These are phyloP conservation scores for Babylonia areolata DNA, from an alignment of 1,140 invertebrate genomes.

Conservation along the genomic window DNA sequence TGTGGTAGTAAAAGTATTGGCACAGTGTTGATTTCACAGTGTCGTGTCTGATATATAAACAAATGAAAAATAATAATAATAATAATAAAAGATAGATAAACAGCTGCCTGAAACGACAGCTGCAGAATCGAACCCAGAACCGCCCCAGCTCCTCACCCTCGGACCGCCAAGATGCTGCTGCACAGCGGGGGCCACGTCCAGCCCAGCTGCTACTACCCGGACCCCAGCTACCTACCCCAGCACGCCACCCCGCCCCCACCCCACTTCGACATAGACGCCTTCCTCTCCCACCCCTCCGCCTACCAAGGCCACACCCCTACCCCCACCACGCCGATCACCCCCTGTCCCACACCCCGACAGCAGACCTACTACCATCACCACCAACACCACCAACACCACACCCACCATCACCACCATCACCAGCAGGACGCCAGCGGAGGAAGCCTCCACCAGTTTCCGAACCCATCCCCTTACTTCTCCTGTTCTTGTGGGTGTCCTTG, in stretches of 20 bases:
- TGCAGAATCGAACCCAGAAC: no score
- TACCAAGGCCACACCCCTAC: constrained; percentile 25
- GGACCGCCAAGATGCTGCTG: constrained; percentile 45
- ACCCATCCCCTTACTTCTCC: background rate
- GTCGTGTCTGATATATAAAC: no score
- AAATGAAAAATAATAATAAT: background rate
- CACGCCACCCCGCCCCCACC: constrained; percentile 23
- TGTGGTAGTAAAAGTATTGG: no score
- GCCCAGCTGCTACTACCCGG: constrained; percentile 39
- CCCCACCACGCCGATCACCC: background rate
- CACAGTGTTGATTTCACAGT: no score
- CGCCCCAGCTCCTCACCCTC: no score
- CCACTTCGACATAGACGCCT: constrained; percentile 33
- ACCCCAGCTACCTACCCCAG: constrained; percentile 32
- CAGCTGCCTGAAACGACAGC: background rate
- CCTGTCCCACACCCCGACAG: background rate
- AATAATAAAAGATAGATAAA: background rate
- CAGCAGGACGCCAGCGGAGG: constrained; percentile 9
- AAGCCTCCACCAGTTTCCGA: constrained; percentile 33
- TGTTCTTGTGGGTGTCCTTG: constrained; percentile 45
- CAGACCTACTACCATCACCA: constrained; percentile 29
- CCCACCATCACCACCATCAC: constrained; percentile 8
- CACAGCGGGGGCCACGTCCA: constrained; percentile 43
- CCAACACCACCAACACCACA: no score
- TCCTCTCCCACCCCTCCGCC: constrained; percentile 11